Evolutionary conservation across 1,140 invertebrate genomes (phyloP).

Genomic region (Drosophila ananassae): DNA sequence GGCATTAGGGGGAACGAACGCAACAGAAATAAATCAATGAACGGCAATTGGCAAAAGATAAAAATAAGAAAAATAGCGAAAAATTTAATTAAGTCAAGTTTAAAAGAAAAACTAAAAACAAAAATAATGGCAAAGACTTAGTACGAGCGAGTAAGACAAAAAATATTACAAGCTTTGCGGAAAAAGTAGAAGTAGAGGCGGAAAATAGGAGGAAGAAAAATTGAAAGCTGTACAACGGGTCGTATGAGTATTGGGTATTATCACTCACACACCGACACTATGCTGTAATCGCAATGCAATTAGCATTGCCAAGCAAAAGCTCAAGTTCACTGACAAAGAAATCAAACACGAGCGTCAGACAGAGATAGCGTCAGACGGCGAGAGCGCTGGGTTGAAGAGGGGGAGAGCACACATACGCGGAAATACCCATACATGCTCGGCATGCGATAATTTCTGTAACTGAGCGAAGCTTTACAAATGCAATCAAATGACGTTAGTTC

Average conservation of each 20-base stretch:
- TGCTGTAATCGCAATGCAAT: slow-evolving; percentile 82
- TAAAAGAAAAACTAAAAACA: slow-evolving; percentile 49
- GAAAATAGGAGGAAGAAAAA: slow-evolving; percentile 52
- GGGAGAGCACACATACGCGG: slow-evolving; percentile 1
- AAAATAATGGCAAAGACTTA: slow-evolving; percentile 6
- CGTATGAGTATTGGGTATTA: slow-evolving; percentile 69
- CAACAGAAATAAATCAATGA: slow-evolving; percentile 63
- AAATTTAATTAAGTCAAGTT: slow-evolving; percentile 80
- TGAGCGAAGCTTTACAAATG: slow-evolving; percentile 79
- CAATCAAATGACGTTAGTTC: slow-evolving; percentile 80
- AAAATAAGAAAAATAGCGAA: slow-evolving; percentile 59
- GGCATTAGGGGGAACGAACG: slow-evolving; percentile 7
- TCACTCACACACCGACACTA: slow-evolving; percentile 61
- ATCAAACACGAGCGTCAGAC: slow-evolving; percentile 55
- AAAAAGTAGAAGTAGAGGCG: slow-evolving; percentile 31
- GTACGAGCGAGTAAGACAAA: slow-evolving; percentile 40
- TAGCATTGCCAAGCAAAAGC: slow-evolving; percentile 73
- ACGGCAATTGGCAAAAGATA: slow-evolving; percentile 64
- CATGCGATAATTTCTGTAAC: slow-evolving; percentile 71
- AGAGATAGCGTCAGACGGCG: slow-evolving; percentile 1
- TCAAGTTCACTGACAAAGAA: slow-evolving; percentile 82
- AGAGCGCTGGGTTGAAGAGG: background rate
- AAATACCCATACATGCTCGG: slow-evolving; percentile 16
- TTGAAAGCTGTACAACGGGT: slow-evolving; percentile 45
- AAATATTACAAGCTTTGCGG: slow-evolving; percentile 73